Evolutionary conservation across 1,140 invertebrate species (phyloP).

Genomic region (Reticulitermes speratus): DNA sequence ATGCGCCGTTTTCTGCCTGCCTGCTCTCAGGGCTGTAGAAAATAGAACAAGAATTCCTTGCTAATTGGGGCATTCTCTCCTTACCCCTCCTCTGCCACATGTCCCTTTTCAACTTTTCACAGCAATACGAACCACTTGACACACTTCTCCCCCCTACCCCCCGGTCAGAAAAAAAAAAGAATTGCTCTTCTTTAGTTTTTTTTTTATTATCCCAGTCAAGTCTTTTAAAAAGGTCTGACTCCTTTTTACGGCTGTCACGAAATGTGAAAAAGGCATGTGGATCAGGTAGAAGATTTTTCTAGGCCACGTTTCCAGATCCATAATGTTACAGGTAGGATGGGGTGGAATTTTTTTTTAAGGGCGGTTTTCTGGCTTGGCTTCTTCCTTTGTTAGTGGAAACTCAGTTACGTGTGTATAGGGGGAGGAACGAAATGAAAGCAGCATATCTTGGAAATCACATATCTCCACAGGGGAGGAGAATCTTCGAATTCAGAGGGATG

Average conservation of each 20-base stretch:
- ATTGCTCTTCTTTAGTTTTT: background rate
- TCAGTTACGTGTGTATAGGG: background rate
- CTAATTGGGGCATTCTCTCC: constrained; percentile 1
- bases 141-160: background rate
- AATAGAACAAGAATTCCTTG: constrained; percentile 12
- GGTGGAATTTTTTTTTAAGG: background rate
- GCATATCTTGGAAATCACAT: background rate
- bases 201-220: background rate
- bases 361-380: background rate
- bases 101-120: constrained; percentile 1
- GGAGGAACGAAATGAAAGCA: background rate
- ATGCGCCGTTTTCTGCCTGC: constrained; percentile 11
- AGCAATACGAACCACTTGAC: background rate
- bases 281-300: background rate
- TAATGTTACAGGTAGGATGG: background rate
- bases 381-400: background rate
- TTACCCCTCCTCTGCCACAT: background rate
- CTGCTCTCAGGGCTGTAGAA: background rate
- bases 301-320: background rate
- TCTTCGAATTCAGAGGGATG: no score
- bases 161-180: background rate
- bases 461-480: background rate
- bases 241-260: background rate
- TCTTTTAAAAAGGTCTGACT: background rate
- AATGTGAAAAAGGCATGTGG: background rate